Evolutionary conservation across 2,888 invertebrate species (phyloP).

Genomic region (Priocnemis perturbator): DNA sequence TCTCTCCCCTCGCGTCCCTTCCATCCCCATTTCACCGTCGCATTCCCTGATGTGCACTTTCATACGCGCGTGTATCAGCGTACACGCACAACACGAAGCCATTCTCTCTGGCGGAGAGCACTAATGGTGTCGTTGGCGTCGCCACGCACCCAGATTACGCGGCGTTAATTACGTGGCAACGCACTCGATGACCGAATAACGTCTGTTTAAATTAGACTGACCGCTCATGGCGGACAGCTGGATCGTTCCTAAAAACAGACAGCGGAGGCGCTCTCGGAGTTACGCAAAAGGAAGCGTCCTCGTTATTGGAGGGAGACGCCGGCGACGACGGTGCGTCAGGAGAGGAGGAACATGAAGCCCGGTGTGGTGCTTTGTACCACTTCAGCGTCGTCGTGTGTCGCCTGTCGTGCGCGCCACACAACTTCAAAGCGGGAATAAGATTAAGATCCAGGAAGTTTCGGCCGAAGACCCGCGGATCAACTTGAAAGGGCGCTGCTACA

Average conservation of each 20-base stretch:
- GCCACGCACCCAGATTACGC: constrained; percentile 65
- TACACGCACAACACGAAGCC: no score
- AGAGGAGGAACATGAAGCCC: background rate
- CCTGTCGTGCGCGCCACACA: background rate
- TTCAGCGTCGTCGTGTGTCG: constrained; percentile 10
- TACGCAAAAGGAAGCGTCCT: constrained; percentile 9
- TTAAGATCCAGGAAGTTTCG: background rate
- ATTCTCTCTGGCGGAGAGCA: constrained; percentile 26
- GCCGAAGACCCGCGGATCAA: background rate
- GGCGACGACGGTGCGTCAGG: constrained; percentile 2
- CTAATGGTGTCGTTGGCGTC: constrained; percentile 47
- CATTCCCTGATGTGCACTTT: no score
- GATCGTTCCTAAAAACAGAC: constrained; percentile 16
- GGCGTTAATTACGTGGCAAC: constrained; percentile 71
- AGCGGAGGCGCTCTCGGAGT: constrained; percentile 5
- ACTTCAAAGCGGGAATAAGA: constrained; percentile 4
- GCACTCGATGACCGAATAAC: constrained; percentile 65
- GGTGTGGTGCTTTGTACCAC: no score
- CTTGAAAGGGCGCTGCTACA: background rate
- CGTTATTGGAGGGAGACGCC: constrained; percentile 6
- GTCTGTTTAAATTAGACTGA: constrained; percentile 65
- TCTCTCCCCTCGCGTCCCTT: no score
- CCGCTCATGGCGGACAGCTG: constrained; percentile 30
- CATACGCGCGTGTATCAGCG: background rate
- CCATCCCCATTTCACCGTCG: no score